A percentile compares a stretch with the other conserved stretches of the same genome.
These are phyloP conservation scores for Apamea sordens DNA, from an alignment of 2,888 invertebrate genomes.

Conservation along the genomic window DNA sequence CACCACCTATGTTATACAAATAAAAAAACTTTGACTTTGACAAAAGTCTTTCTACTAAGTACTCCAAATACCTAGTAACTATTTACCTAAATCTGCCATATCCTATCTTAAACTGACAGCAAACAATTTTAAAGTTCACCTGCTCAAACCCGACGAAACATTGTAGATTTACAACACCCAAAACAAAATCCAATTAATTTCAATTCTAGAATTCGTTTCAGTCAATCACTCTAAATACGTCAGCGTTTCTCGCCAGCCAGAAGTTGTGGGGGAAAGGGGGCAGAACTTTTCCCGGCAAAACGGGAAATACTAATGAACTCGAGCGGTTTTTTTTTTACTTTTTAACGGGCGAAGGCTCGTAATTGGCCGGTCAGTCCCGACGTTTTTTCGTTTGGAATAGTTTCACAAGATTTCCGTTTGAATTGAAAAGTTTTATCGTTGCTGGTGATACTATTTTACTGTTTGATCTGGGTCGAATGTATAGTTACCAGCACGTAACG, in stretches of 20 bases:
- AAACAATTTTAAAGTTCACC: conserved; percentile 18
- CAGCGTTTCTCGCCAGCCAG: conserved; percentile 48
- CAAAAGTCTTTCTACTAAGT: neutral
- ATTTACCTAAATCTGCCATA: neutral
- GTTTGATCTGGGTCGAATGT: neutral
- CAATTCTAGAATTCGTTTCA: conserved; percentile 51
- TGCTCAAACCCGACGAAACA: neutral
- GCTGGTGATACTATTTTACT: neutral
- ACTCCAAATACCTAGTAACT: neutral
- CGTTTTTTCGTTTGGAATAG: conserved; percentile 42
- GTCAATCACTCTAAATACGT: conserved; percentile 47
- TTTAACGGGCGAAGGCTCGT: conserved; percentile 33
- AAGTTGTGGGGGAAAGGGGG: conserved; percentile 27
- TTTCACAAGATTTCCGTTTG: conserved; percentile 53
- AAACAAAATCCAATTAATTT: conserved; percentile 53
- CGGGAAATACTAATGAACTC: conserved; percentile 63
- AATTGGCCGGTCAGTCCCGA: conserved; percentile 51
- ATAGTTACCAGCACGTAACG: too few relatives aligned
- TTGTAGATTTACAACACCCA: conserved; percentile 41
- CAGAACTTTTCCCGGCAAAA: conserved; percentile 52
- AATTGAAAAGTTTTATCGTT: conserved; percentile 26
- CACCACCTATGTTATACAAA: too few relatives aligned
- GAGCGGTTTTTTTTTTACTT: conserved; percentile 33
- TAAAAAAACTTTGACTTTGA: too few relatives aligned
- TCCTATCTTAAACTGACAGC: neutral